These are phyloP conservation scores for Tragelaphus imberbis DNA, from an alignment of 2,113 vertebrate species.

Conservation along the genomic window DNA sequence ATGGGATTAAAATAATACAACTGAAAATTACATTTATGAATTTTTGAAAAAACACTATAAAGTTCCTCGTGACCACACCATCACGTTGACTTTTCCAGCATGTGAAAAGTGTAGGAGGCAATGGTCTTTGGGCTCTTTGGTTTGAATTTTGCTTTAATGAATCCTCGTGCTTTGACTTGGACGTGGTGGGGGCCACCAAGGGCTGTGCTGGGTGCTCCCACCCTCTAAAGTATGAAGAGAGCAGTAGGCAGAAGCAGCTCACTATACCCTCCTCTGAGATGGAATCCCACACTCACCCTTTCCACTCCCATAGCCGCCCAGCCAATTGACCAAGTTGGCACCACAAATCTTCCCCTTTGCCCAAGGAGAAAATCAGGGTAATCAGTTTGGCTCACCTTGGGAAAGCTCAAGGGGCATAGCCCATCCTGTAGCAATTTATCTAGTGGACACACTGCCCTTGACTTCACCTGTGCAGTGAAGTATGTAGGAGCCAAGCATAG, in stretches of 20 bases:
- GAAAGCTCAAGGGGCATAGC: background rate
- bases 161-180: background rate
- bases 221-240: background rate
- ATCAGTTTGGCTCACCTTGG: fast-evolving
- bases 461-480: background rate
- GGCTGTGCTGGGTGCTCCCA: fast-evolving
- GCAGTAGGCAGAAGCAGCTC: too few species aligned
- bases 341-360: background rate
- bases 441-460: background rate
- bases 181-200: background rate
- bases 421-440: background rate
- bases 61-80: fast-evolving
- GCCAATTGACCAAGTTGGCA: background rate
- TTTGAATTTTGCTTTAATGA: background rate
- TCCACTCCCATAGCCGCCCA: background rate
- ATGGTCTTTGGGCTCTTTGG: fast-evolving
- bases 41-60: background rate
- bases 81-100: background rate
- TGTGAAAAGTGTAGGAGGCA: fast-evolving
- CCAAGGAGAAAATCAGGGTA: background rate
- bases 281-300: background rate
- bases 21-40: background rate
- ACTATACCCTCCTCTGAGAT: background rate
- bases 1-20: background rate
- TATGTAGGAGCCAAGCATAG: fast-evolving